Evolutionary conservation across 2,113 vertebrate genomes (phyloP), one percentile per base, ranked within the genome.

Genomic region (Corythaixoides concolor): DNA sequence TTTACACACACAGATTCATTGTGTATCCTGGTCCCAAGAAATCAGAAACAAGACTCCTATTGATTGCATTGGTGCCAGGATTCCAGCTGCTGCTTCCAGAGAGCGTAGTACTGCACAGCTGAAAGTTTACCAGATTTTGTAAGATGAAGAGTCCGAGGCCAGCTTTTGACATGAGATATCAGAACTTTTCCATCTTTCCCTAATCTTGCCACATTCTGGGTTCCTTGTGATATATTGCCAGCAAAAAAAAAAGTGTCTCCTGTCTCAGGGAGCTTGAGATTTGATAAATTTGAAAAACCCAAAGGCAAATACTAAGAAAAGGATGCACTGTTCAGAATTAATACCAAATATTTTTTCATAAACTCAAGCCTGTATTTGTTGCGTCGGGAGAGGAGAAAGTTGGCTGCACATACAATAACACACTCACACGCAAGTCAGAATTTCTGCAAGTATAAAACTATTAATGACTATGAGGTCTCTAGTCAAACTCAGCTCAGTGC

Each of bases 11-110:
- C 1, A 53, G 24, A 77, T 76, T 90, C 50, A 58, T 82, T 93
- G 53, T 93, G n/a, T 62, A 79, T 75, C 49, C 58, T 50, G 17
- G 37, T 66, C 73, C 50, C 59, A 90, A 80, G 75, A 77, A 94
- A 85, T 69, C 50, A 91, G 82, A 80, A 96, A 91, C 74, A 96
- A 83, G 66, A 66, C 27, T 69, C 6, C 15, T 15, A 89, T 93
- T 91, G 58, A 94, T 15, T 93, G 63, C 78, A 66, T 30, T 49
- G 37, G 45, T 88, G 45, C 11, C 28, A 50, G 72, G 50, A 80
- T 24, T 93, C 35, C 70, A 92, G 59, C 68, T 93, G 88, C 78
- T 88, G 37, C 28, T 90, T 90, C 45, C 41, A 79, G n/a, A 70
- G 58, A 69, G 32, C 22, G 12, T 43, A 83, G 27, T 55, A 73